phyloP scores from a whole-genome alignment of 1,140 invertebrate species.

The Diuraphis noxia region DNA sequence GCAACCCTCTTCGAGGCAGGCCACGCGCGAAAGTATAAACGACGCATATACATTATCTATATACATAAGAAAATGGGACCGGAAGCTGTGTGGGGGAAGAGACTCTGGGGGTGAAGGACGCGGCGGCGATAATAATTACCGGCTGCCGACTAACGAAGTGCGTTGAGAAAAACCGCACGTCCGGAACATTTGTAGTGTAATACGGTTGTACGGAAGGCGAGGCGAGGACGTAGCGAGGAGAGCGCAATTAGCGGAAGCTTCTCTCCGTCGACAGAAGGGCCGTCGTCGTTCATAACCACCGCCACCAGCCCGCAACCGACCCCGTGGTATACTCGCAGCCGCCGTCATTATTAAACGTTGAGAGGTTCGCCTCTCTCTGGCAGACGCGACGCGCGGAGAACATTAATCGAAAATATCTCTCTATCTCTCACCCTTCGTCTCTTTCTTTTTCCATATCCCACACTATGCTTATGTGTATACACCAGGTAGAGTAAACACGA shows the following conservation, averaged over 20 bases:
- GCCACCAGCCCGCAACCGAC: not conserved
- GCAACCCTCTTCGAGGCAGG: not conserved
- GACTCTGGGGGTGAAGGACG: not conserved
- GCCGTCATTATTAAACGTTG: constrained; percentile 40
- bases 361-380: not conserved
- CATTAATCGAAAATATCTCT: constrained; percentile 46
- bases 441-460: not conserved
- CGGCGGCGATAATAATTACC: constrained; percentile 43
- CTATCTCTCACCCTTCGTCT: not conserved
- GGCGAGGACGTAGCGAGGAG: not conserved
- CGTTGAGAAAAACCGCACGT: constrained; percentile 49
- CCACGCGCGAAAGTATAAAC: constrained; percentile 1
- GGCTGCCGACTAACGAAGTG: constrained; percentile 49
- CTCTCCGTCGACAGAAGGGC: constrained; percentile 28
- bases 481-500: constrained; percentile 42
- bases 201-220: not conserved
- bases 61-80: constrained; percentile 18
- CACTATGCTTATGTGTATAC: not conserved
- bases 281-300: constrained; percentile 14
- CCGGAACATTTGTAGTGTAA: constrained; percentile 45
- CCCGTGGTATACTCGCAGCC: constrained; percentile 9
- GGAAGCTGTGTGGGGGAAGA: not conserved
- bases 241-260: constrained; percentile 41
- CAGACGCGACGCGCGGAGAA: constrained; percentile 19
- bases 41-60: not conserved